Percentiles rank a stretch among this genome's conserved stretches.
Conservation (phyloP, 2,797 vertebrate genomes). For the Crenuchus spilurus region DNA sequence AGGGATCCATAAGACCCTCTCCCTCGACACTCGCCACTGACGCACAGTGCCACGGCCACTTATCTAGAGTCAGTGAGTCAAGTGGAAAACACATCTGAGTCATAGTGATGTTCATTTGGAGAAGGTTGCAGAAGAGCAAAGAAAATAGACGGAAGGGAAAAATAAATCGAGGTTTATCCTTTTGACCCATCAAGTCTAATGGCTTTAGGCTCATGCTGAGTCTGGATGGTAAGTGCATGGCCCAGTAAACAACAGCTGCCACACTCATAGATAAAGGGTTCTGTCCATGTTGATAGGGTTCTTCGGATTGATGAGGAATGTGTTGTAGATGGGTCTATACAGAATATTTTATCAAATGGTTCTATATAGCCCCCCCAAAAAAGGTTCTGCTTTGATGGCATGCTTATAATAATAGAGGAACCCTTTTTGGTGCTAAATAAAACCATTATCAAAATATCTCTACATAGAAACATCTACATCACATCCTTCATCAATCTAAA, state of each 20-base stretch:
- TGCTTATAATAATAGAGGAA: no score
- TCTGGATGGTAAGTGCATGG: background rate
- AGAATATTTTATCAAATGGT: no score
- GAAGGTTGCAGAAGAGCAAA: slow-evolving; percentile 10
- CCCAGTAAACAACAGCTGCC: slow-evolving; percentile 5
- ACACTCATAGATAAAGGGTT: background rate
- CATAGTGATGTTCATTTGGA: slow-evolving; percentile 45
- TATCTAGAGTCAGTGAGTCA: slow-evolving; percentile 48
- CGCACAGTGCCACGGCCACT: slow-evolving; percentile 31
- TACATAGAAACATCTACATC: no score
- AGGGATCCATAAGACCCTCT: background rate
- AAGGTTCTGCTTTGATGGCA: no score
- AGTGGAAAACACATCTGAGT: slow-evolving; percentile 58
- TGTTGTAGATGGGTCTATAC: no score
- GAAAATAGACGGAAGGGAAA: background rate
- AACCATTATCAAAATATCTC: no score
- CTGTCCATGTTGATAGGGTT: no score
- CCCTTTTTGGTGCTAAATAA: no score
- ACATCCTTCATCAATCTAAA: no score
- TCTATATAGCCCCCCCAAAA: no score
- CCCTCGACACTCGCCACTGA: slow-evolving; percentile 24
- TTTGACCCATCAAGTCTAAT: background rate
- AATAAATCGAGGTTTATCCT: slow-evolving; percentile 1
- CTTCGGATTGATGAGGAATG: background rate
- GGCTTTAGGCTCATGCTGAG: background rate